These are phyloP conservation scores for Diarsia rubi DNA, from an alignment of 2,888 invertebrate genomes.

Conservation along the genomic window DNA sequence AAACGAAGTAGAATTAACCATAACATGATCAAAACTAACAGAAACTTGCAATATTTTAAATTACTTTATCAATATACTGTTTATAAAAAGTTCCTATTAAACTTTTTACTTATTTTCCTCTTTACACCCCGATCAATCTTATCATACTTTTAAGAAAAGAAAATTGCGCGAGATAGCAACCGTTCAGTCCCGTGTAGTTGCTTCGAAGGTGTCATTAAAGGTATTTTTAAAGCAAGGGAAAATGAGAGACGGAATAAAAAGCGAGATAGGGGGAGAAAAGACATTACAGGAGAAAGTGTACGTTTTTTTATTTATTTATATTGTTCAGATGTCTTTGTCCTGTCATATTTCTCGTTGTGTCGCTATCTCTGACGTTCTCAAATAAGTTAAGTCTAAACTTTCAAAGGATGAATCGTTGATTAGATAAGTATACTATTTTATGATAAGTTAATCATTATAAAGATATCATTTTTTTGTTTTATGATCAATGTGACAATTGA, in stretches of 20 bases:
- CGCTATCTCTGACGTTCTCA: not conserved
- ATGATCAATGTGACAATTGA: too few species aligned
- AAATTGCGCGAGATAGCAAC: constrained; percentile 33
- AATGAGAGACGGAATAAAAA: not conserved
- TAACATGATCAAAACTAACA: not conserved
- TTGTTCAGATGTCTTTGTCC: not conserved
- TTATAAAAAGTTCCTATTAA: constrained; percentile 20
- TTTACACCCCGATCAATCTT: constrained; percentile 39
- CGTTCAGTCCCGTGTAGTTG: constrained; percentile 21
- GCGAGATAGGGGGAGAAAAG: constrained; percentile 13
- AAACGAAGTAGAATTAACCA: too few species aligned
- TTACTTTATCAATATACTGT: not conserved
- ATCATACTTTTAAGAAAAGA: constrained; percentile 28
- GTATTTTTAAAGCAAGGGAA: constrained; percentile 31
- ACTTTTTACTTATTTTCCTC: constrained; percentile 30
- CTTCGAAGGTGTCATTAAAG: constrained; percentile 33
- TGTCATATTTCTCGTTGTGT: not conserved
- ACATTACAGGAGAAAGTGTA: constrained; percentile 17
- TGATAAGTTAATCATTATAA: not conserved
- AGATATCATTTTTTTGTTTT: not conserved
- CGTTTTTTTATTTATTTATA: constrained; percentile 12
- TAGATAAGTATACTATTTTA: not conserved
- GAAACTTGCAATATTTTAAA: constrained; percentile 11
- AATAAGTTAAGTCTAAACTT: not conserved
- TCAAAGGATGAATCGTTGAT: not conserved